phyloP scores from a whole-genome alignment of 2,888 invertebrate species.

The Drosophila mayaguana region DNA sequence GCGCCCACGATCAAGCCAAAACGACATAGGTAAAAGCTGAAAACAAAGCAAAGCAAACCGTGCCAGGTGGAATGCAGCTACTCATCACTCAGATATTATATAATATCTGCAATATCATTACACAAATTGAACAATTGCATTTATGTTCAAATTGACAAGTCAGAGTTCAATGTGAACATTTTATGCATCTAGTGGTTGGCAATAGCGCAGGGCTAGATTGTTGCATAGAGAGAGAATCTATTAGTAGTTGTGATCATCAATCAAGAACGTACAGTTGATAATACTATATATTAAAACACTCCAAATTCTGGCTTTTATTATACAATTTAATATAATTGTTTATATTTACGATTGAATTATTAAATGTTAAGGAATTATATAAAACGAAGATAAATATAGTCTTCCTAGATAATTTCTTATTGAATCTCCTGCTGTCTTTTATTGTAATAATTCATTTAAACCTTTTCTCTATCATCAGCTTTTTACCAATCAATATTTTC shows the following conservation, averaged over 20 bases:
- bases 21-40: background rate
- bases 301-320: too few species aligned
- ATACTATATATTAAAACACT: too few species aligned
- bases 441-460: too few species aligned
- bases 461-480: too few species aligned
- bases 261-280: background rate
- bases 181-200: slow-evolving; percentile 4
- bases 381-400: too few species aligned
- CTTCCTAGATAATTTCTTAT: too few species aligned
- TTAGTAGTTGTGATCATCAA: slow-evolving; percentile 12
- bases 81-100: slow-evolving; percentile 16
- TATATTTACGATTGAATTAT: too few species aligned
- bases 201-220: background rate
- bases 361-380: too few species aligned
- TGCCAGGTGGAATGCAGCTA: slow-evolving; percentile 16
- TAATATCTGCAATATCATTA: slow-evolving; percentile 28
- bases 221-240: background rate
- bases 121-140: slow-evolving; percentile 33
- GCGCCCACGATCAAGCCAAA: slow-evolving; percentile 15
- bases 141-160: slow-evolving; percentile 22
- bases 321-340: too few species aligned
- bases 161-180: slow-evolving; percentile 38
- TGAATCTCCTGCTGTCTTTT: too few species aligned
- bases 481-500: too few species aligned
- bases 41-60: background rate